Conservation (phyloP, 2,797 vertebrate genomes). For the Galaxias olidus region DNA sequence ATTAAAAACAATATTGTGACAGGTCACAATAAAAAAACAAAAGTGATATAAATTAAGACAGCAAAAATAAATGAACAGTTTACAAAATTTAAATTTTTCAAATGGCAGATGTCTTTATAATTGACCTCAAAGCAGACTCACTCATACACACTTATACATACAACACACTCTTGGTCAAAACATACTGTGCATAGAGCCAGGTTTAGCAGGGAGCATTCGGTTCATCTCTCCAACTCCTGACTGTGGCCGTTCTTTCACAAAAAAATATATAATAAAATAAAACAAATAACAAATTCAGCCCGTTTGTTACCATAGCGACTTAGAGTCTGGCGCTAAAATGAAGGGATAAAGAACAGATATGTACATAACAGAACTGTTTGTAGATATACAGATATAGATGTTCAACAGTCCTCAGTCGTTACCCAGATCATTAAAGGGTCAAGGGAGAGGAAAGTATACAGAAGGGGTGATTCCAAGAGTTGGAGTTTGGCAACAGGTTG, state of each 20-base stretch:
- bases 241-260: constrained; percentile 51
- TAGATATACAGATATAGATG: constrained; percentile 12
- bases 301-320: constrained; percentile 63
- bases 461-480: neutral
- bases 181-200: constrained; percentile 66
- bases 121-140: constrained; percentile 38
- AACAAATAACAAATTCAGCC: constrained; percentile 52
- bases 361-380: constrained; percentile 30
- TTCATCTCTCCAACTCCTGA: constrained; percentile 42
- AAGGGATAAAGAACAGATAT: constrained; percentile 36
- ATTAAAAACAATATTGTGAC: constrained; percentile 39
- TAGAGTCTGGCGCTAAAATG: constrained; percentile 41
- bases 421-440: too few species aligned
- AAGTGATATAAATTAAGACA: constrained; percentile 67
- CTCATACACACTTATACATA: constrained; percentile 29
- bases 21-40: constrained; percentile 48
- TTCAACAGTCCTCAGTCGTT: neutral
- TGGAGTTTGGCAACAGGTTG: constrained; percentile 28
- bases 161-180: constrained; percentile 19
- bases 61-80: constrained; percentile 63
- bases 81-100: constrained; percentile 48
- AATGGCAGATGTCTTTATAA: constrained; percentile 51
- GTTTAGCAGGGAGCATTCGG: constrained; percentile 57
- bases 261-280: constrained; percentile 25
- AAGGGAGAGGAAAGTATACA: neutral